A percentile compares a stretch with the other conserved stretches of the same genome.
Evolutionary conservation across 92 coral and sea anemone genomes (phyloP).

Genomic region (Hydrozoanthus gracilis): DNA sequence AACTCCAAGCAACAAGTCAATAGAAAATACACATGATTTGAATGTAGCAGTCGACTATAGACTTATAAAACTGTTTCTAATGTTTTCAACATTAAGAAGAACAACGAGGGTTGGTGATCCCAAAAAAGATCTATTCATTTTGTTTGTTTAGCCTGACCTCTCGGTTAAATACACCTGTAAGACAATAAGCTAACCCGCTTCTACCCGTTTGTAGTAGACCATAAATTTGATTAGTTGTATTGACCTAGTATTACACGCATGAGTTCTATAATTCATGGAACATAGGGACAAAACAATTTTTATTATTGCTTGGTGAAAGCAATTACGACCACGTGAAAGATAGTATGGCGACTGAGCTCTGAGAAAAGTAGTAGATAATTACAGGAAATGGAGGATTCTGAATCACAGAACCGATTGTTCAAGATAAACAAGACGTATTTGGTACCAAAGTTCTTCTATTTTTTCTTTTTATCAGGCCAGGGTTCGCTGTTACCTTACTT

Average conservation of each 20-base stretch:
- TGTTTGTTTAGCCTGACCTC: not conserved
- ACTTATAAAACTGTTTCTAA: not conserved
- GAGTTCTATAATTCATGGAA: constrained; percentile 39
- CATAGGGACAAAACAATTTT: not conserved
- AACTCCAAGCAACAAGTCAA: too few relatives aligned
- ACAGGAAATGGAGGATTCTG: not conserved
- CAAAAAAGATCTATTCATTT: not conserved
- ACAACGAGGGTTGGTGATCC: not conserved
- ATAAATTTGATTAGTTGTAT: constrained; percentile 15
- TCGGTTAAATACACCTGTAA: not conserved
- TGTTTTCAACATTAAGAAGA: not conserved
- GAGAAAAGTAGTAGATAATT: constrained; percentile 12
- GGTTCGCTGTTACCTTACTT: constrained; percentile 87
- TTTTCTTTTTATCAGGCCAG: constrained; percentile 86
- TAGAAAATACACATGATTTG: too few relatives aligned
- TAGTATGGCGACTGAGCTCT: constrained; percentile 28
- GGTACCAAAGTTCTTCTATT: constrained; percentile 83
- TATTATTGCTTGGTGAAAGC: not conserved
- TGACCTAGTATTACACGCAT: constrained; percentile 9
- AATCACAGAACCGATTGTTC: constrained; percentile 38
- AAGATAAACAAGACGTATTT: constrained; percentile 72
- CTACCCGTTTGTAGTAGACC: constrained; percentile 7
- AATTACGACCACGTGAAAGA: not conserved
- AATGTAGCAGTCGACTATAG: not conserved
- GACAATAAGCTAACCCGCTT: constrained; percentile 9